Base-by-base conservation (phyloP, 2,113 vertebrate genomes). In the Natator depressus region DNA sequence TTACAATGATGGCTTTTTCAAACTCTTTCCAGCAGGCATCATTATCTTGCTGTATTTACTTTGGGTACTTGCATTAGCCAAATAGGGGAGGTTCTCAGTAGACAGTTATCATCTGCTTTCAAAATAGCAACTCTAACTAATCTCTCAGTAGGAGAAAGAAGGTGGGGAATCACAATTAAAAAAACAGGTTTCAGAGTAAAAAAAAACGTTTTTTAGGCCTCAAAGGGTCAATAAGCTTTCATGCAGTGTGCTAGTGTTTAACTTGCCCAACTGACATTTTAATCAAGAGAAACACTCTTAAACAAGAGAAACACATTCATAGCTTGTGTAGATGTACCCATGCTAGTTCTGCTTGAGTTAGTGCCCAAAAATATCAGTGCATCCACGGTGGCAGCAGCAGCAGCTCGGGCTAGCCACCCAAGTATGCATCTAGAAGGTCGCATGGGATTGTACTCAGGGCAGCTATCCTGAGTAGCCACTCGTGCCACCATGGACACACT, bases 231-330 rank as follows among this genome's bases (percentile, higher is more conserved):
- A 50, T 35, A 87, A 31, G 10, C 24, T 91, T 81, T 62, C 5
- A 78, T 88, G 65, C 57, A 95, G 5, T 76, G 11, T 31, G 65
- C 29, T 62, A 90, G 20, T 5, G 8, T 81, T 94, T 92, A 94
- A 94, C 22, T 88, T 93, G 3, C 75, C 80, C 91, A 54, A 47
- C 6, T 96, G 82, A 85, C 35, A 85, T 90, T 96, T 97, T 89
- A 96, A 95, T 42, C 59, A 55, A 87, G 85, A 91, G 35, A 72
- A 82, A 3, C 29, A 92, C 29, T 75, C 35, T 79, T 47, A 89
- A 54, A 54, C 53, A 54, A 54, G 53, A 54, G 20, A 54, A 54
- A 54, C 53, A 22, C 53, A 54, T 54, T 57, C 25, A 57, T 10
- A 57, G 25, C 10, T 27, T 2, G 5, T 57, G 55, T 35, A 65